Base-by-base conservation (phyloP, 2,888 invertebrate genomes). In the Platycheirus albimanus region DNA sequence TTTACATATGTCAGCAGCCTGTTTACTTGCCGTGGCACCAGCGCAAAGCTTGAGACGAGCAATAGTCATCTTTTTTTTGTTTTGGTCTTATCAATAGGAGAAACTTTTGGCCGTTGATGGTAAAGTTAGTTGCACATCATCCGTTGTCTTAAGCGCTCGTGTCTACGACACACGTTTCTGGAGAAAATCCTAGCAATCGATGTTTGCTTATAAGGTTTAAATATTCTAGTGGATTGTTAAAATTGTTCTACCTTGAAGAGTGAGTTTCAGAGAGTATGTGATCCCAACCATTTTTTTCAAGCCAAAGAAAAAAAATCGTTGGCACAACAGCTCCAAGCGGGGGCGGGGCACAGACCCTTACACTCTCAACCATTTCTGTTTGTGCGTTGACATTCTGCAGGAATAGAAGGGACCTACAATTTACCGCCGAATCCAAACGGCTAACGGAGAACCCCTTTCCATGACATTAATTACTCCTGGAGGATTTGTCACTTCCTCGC, bases 221-320 rank as follows among this genome's bases (percentile, higher is more conserved):
- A 11, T 24, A 4, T 15, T 47, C 19, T 19, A 47, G 13, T 24
- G 47, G 43, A 43, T 43, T 45, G 24, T 43, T 38, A 15, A 47
- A 63, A 10, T 47, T 3, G n/a, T 36, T 47, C 47, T 33, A 63
- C 2, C 30, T 20, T 15, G 8, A 10, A 30, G 24, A 38, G 38
- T 41, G 43, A 7, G 8, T 11, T 1, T 61, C 61, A 2, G 7
- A 13, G 45, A 61, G 24, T 43, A 17, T 20, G 2, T 61, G 43
- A 19, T 61, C 61, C 61, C 61, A 61, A 45, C 10, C 45, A 41
- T 8, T 11, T 41, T 24, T 41, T 30, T 30, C 45, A 10, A 61
- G n/a, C n/a, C n/a, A n/a, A n/a, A n/a, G n/a, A n/a, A n/a, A n/a
- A n/a, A n/a, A n/a, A n/a, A n/a, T n/a, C n/a, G n/a, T n/a, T n/a